Evolutionary conservation across 2,888 invertebrate genomes (phyloP).

Genomic region (Drosophila demipolita): DNA sequence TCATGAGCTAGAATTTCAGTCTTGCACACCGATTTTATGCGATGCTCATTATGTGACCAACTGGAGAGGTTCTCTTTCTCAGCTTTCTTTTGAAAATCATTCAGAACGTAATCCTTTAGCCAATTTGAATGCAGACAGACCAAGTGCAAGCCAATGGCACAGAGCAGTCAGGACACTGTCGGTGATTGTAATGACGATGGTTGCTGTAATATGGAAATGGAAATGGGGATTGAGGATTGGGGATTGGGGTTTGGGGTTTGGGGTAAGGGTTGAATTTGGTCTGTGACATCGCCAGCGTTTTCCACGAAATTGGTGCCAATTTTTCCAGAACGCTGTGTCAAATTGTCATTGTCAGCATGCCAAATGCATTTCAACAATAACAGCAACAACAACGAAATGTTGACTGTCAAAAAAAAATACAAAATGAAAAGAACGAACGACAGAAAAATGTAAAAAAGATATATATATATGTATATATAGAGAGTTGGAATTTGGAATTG

Average conservation of each 20-base stretch:
- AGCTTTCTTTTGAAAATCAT: slow-evolving; percentile 48
- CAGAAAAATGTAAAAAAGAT: slow-evolving; percentile 14
- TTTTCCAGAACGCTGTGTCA: slow-evolving; percentile 82
- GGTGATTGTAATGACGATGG: slow-evolving; percentile 29
- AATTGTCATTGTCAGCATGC: slow-evolving; percentile 84
- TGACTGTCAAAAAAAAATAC: slow-evolving; percentile 21
- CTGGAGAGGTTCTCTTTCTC: background rate
- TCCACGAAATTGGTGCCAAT: slow-evolving; percentile 82
- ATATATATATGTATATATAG: slow-evolving; percentile 7
- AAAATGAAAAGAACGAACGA: slow-evolving; percentile 1
- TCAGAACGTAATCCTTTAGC: slow-evolving; percentile 75
- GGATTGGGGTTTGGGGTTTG: slow-evolving; percentile 10
- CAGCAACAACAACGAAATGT: slow-evolving; percentile 35
- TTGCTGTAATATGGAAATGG: background rate
- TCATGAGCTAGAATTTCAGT: background rate
- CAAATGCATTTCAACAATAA: slow-evolving; percentile 78
- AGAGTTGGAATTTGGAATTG: slow-evolving; percentile 41
- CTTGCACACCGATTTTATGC: background rate
- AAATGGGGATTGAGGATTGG: background rate
- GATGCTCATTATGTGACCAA: slow-evolving; percentile 4
- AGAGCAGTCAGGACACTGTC: slow-evolving; percentile 7
- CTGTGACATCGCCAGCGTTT: slow-evolving; percentile 76
- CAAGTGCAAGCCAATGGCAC: slow-evolving; percentile 37
- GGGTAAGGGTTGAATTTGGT: slow-evolving; percentile 6
- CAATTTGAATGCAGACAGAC: slow-evolving; percentile 67